Evolutionary conservation across 2,797 vertebrate species (phyloP).

Genomic region (Rhinella marina): DNA sequence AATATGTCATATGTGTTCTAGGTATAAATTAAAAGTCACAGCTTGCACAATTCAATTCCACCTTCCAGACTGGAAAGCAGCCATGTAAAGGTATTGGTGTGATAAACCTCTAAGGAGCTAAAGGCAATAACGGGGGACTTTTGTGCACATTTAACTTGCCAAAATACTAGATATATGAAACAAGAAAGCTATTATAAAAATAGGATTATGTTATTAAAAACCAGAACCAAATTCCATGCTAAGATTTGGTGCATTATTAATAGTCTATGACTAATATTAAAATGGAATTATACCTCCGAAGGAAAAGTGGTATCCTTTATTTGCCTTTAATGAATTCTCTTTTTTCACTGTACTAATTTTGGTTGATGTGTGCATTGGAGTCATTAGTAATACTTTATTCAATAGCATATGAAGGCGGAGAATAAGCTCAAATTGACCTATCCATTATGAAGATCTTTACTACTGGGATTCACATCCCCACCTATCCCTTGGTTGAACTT

Average conservation of each 20-base stretch:
- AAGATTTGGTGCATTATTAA: constrained; percentile 26
- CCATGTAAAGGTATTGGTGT: constrained; percentile 45
- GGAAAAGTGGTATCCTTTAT: neutral
- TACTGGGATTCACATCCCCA: too few relatives aligned
- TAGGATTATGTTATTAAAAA: constrained; percentile 58
- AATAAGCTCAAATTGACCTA: neutral
- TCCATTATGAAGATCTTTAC: neutral
- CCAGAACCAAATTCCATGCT: constrained; percentile 38
- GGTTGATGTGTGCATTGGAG: neutral
- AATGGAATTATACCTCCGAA: constrained; percentile 15
- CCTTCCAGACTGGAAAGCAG: constrained; percentile 46
- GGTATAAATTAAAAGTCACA: constrained; percentile 9
- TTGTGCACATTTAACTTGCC: constrained; percentile 44
- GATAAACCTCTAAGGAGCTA: constrained; percentile 59
- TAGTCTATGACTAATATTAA: constrained; percentile 36
- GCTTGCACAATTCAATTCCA: constrained; percentile 11
- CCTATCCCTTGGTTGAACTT: too few relatives aligned
- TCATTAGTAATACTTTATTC: neutral
- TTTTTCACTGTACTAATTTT: neutral
- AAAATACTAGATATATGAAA: constrained; percentile 40
- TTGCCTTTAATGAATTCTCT: neutral
- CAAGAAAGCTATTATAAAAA: constrained; percentile 52
- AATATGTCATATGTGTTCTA: neutral
- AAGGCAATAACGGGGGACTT: constrained; percentile 55
- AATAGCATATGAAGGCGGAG: neutral